Conservation (phyloP, 53 echinoderm and acorn worm genomes). For the Crossaster papposus region DNA sequence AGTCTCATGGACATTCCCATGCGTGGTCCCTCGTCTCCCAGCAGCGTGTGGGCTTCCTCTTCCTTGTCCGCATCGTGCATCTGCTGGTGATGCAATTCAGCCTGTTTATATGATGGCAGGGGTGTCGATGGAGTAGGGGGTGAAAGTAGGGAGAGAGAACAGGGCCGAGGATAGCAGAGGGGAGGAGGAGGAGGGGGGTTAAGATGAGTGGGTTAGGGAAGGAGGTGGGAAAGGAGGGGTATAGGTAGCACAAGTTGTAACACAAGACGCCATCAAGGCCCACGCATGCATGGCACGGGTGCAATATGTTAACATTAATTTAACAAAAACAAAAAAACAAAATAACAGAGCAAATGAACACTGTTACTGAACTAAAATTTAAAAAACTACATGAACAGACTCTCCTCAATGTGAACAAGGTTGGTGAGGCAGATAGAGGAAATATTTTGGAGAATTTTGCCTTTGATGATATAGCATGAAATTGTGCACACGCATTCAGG, state of each 20-base stretch:
- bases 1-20: constrained; percentile 91
- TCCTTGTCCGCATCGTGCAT: constrained; percentile 92
- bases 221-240: constrained; percentile 23
- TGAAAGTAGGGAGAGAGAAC: background rate
- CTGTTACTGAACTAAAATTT: background rate
- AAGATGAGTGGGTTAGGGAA: background rate
- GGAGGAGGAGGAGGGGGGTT: background rate
- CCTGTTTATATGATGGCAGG: constrained; percentile 68
- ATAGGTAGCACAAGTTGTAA: constrained; percentile 61
- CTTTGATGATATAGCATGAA: too few relatives aligned
- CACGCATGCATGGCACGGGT: constrained; percentile 45
- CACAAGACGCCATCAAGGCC: constrained; percentile 62
- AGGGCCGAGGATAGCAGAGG: constrained; percentile 1
- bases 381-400: background rate
- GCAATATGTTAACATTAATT: constrained; percentile 24
- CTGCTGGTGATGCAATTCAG: constrained; percentile 85
- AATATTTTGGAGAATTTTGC: too few relatives aligned
- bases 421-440: too few relatives aligned
- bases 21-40: constrained; percentile 89
- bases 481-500: too few relatives aligned
- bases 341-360: background rate
- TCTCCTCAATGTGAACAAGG: constrained; percentile 18
- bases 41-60: constrained; percentile 86
- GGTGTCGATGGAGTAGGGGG: background rate
- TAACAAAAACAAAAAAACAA: background rate